A percentile compares a stretch with the other conserved stretches of the same genome.
Conservation (phyloP, 2,797 vertebrate species). For the Liparis tanakae region DNA sequence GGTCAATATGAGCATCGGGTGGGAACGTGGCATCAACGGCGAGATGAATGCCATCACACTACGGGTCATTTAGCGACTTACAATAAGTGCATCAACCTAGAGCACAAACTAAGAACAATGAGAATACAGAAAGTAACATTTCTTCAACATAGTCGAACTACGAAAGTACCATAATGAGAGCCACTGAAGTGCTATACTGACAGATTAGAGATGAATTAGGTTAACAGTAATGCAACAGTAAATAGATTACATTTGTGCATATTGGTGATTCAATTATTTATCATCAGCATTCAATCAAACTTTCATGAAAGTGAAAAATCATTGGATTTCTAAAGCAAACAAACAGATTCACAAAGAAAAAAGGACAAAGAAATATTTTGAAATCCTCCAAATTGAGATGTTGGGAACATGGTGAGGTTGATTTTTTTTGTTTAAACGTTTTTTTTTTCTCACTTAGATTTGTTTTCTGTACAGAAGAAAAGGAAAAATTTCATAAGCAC, state of each 20-base stretch:
- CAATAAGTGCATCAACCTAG: too few relatives aligned
- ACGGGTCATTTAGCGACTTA: too few relatives aligned
- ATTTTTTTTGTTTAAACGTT: too few relatives aligned
- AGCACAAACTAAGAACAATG: too few relatives aligned
- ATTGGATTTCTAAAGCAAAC: neutral
- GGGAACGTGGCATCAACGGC: neutral
- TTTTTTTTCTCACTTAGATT: too few relatives aligned
- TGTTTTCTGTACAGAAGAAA: neutral
- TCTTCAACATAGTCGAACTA: too few relatives aligned
- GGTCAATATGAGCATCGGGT: slow-evolving; percentile 21
- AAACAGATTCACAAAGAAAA: neutral
- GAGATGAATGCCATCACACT: too few relatives aligned
- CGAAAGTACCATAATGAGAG: too few relatives aligned
- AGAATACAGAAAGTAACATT: too few relatives aligned
- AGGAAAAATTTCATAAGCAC: neutral
- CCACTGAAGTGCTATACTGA: too few relatives aligned
- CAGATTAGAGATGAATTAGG: neutral
- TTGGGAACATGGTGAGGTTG: neutral
- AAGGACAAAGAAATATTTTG: neutral
- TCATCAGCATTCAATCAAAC: neutral
- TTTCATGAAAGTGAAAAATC: neutral
- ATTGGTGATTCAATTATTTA: neutral
- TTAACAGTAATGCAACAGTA: neutral
- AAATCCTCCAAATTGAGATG: neutral
- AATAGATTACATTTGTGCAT: neutral